Percentiles rank a stretch among this genome's conserved stretches.
These are phyloP conservation scores for Villa cingulata DNA, from an alignment of 2,888 invertebrate species.

Conservation along the genomic window DNA sequence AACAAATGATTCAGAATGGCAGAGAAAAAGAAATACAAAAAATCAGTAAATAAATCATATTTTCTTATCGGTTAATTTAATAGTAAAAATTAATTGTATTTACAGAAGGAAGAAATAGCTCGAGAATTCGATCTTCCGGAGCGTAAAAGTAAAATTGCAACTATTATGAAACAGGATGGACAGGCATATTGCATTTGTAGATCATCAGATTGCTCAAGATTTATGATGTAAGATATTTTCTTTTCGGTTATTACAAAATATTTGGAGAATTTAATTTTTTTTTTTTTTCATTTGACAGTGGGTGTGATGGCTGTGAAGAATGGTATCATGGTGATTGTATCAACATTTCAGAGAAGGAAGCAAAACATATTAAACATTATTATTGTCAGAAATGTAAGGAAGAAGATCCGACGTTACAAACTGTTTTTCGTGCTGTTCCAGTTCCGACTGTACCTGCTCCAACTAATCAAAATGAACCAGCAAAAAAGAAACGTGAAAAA, in stretches of 20 bases:
- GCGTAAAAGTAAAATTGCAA: conserved; percentile 79
- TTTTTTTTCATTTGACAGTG: conserved; percentile 39
- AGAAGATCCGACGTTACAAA: conserved; percentile 65
- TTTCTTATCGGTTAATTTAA: neutral
- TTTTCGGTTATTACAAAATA: neutral
- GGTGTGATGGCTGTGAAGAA: conserved; percentile 93
- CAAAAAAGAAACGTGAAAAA: conserved; percentile 17
- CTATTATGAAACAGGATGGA: conserved; percentile 74
- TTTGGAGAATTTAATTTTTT: neutral
- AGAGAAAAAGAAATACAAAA: conserved; percentile 28
- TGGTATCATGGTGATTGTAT: conserved; percentile 99
- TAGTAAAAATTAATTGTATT: neutral
- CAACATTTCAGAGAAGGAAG: conserved; percentile 83
- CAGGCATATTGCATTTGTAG: conserved; percentile 92
- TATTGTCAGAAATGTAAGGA: conserved; percentile 77
- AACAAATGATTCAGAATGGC: conserved; percentile 23
- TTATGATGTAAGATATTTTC: conserved; percentile 68
- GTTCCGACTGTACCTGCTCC: conserved; percentile 22
- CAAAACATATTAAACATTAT: conserved; percentile 85
- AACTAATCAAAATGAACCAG: conserved; percentile 4
- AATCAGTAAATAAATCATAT: conserved; percentile 23
- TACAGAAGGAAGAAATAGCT: conserved; percentile 69
- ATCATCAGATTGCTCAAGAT: conserved; percentile 82
- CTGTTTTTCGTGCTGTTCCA: conserved; percentile 35
- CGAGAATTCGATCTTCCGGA: conserved; percentile 80